Percentiles rank a stretch among this genome's conserved stretches.
phyloP scores from a whole-genome alignment of 2,888 invertebrate genomes.

The Ashinkailepas kermadecensis region DNA sequence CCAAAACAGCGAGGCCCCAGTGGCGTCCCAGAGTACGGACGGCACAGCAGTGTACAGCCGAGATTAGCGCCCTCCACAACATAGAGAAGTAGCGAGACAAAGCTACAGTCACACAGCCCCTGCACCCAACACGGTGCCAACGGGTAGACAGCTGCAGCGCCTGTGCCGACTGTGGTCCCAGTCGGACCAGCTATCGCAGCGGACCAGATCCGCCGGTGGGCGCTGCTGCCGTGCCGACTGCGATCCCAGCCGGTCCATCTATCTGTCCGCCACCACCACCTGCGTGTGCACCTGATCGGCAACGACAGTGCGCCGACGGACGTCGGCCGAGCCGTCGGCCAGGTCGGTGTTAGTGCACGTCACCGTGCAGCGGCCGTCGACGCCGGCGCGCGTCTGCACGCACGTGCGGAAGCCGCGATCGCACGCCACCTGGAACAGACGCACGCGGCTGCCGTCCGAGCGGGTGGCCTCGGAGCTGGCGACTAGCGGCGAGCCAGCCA shows the following conservation, averaged over 20 bases:
- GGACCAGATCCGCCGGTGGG: not conserved
- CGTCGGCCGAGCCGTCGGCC: not conserved
- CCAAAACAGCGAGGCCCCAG: too few species aligned
- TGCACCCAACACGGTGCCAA: not conserved
- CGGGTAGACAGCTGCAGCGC: not conserved
- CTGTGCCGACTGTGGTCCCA: not conserved
- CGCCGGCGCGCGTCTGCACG: not conserved
- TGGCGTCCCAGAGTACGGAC: too few species aligned
- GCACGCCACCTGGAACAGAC: constrained; percentile 1
- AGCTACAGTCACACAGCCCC: not conserved
- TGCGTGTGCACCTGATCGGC: constrained; percentile 15
- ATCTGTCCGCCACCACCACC: not conserved
- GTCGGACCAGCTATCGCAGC: not conserved
- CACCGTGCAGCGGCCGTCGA: not conserved
- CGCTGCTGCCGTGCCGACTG: not conserved
- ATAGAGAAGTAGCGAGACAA: not conserved
- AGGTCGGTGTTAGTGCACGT: constrained; percentile 3
- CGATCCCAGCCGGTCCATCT: not conserved
- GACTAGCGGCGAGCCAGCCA: too few species aligned
- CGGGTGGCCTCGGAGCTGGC: not conserved
- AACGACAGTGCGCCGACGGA: not conserved
- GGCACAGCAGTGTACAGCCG: too few species aligned
- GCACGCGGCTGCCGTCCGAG: constrained; percentile 5
- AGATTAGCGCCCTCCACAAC: not conserved
- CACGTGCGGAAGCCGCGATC: not conserved